These are phyloP conservation scores for Brachionus angularis DNA, from an alignment of 1,140 invertebrate genomes.

Conservation along the genomic window DNA sequence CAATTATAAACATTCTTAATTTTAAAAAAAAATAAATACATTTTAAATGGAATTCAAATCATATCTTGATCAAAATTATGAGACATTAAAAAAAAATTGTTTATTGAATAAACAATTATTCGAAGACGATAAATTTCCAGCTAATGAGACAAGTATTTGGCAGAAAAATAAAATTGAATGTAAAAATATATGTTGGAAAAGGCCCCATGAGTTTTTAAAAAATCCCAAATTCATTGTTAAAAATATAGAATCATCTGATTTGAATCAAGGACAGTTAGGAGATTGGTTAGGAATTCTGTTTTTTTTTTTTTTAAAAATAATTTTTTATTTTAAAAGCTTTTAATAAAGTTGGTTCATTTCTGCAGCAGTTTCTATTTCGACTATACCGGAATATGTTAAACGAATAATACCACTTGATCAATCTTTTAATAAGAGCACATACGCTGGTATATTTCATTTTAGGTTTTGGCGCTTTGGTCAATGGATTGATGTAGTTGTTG, in stretches of 20 bases:
- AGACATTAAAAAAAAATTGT: too few species aligned
- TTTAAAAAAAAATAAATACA: too few species aligned
- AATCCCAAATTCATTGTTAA: slow-evolving; percentile 47
- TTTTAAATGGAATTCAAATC: too few species aligned
- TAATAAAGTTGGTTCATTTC: slow-evolving; percentile 68
- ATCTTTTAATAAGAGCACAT: slow-evolving; percentile 62
- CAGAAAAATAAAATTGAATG: slow-evolving; percentile 54
- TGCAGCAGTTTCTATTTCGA: slow-evolving; percentile 65
- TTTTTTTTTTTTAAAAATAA: too few species aligned
- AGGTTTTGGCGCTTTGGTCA: slow-evolving; percentile 72
- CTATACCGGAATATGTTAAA: slow-evolving; percentile 67
- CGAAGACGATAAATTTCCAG: slow-evolving; percentile 68
- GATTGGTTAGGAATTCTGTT: too few species aligned
- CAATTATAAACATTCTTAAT: too few species aligned
- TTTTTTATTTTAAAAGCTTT: too few species aligned
- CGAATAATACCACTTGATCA: slow-evolving; percentile 68
- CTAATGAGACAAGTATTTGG: slow-evolving; percentile 62
- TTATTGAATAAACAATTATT: too few species aligned
- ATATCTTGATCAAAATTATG: too few species aligned
- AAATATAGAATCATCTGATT: slow-evolving; percentile 58
- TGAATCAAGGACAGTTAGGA: slow-evolving; percentile 66
- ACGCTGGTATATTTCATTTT: slow-evolving; percentile 63
- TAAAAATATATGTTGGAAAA: slow-evolving; percentile 58
- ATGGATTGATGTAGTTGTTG: slow-evolving; percentile 72
- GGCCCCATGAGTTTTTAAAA: slow-evolving; percentile 55